Percentiles rank a stretch among this genome's conserved stretches.
Evolutionary conservation across 2,797 vertebrate species (phyloP).

Genomic region (Gastrophryne carolinensis): DNA sequence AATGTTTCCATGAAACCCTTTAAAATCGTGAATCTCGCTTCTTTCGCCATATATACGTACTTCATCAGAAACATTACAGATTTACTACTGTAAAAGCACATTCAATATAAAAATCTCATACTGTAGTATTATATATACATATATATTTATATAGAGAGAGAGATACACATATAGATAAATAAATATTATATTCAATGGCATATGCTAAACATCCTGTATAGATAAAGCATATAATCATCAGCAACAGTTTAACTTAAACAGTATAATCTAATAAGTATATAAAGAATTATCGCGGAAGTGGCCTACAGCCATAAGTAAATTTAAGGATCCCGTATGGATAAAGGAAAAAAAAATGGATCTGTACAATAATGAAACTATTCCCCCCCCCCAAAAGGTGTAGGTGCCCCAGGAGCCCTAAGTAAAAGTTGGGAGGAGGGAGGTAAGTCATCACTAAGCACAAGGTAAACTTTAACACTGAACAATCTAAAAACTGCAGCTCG

Average conservation of each 20-base stretch:
- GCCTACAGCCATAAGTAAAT: background rate
- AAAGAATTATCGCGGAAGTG: background rate
- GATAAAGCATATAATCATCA: background rate
- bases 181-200: background rate
- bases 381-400: background rate
- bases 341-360: background rate
- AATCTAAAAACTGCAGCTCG: background rate
- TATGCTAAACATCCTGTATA: background rate
- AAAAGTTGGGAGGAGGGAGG: conserved; percentile 2
- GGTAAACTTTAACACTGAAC: conserved; percentile 1
- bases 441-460: background rate
- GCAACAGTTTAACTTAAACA: background rate
- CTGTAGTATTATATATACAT: background rate
- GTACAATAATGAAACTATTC: background rate
- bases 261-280: background rate
- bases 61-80: background rate
- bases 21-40: background rate
- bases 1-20: background rate
- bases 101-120: background rate
- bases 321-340: background rate
- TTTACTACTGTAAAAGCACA: background rate
- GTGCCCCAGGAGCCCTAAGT: background rate
- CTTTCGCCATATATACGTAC: background rate
- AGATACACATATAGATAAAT: background rate
- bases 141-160: background rate